phyloP scores from a whole-genome alignment of 2,113 vertebrate species.

The Xenopus tropicalis region DNA sequence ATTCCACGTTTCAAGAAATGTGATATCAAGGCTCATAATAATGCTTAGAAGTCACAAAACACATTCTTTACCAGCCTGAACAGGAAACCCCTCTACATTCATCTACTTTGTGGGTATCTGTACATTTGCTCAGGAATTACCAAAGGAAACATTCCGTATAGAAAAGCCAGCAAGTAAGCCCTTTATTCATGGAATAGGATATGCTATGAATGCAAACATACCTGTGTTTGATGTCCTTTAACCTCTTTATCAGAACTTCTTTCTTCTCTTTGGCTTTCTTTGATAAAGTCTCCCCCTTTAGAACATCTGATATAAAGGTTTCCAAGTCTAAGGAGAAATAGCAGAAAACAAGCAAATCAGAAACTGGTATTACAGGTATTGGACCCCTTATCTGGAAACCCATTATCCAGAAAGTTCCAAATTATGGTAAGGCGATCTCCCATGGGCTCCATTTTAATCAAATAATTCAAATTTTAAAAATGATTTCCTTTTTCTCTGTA shows the following conservation, averaged over 20 bases:
- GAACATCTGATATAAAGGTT: slow-evolving; percentile 71
- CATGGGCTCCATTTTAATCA: too few relatives aligned
- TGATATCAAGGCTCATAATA: not conserved
- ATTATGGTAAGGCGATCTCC: too few relatives aligned
- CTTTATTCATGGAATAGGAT: not conserved
- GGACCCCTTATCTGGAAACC: too few relatives aligned
- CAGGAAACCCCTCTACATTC: not conserved
- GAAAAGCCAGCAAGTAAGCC: not conserved
- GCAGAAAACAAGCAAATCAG: slow-evolving; percentile 37
- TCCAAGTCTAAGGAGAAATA: slow-evolving; percentile 77
- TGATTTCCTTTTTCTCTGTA: too few relatives aligned
- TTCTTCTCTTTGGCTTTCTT: slow-evolving; percentile 89
- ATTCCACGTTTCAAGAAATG: too few relatives aligned
- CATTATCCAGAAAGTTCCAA: too few relatives aligned
- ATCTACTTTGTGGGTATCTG: not conserved
- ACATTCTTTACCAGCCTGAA: not conserved
- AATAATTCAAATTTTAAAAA: too few relatives aligned
- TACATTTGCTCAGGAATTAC: not conserved
- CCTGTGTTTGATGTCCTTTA: slow-evolving; percentile 80
- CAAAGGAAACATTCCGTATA: not conserved
- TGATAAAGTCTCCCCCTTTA: slow-evolving; percentile 87
- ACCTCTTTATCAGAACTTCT: slow-evolving; percentile 80
- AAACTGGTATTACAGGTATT: too few relatives aligned
- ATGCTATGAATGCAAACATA: slow-evolving; percentile 39
- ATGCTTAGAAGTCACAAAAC: not conserved